These are phyloP conservation scores for Hemistola chrysoprasaria DNA, from an alignment of 2,888 invertebrate species.

Conservation along the genomic window DNA sequence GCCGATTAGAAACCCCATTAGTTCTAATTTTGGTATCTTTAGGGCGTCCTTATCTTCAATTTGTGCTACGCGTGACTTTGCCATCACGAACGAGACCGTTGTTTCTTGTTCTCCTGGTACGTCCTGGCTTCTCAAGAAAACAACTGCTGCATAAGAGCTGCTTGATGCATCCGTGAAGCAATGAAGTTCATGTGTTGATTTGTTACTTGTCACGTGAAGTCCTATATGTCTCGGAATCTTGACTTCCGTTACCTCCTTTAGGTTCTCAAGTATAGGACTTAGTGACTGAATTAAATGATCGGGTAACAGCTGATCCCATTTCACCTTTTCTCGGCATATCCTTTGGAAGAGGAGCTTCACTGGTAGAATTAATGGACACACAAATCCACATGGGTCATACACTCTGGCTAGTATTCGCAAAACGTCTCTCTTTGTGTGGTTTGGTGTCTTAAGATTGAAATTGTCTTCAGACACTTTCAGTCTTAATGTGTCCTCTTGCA, in stretches of 20 bases:
- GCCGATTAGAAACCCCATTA: conserved; percentile 16
- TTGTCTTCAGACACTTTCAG: not conserved
- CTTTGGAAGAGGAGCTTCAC: conserved; percentile 21
- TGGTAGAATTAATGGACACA: conserved; percentile 18
- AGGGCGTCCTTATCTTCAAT: conserved; percentile 8
- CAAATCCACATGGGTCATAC: conserved; percentile 24
- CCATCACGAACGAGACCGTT: conserved; percentile 1
- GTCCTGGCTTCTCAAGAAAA: conserved; percentile 1
- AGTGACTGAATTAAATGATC: not conserved
- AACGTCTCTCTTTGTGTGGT: conserved; percentile 16
- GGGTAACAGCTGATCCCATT: conserved; percentile 22
- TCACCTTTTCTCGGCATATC: conserved; percentile 13
- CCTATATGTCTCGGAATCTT: not conserved
- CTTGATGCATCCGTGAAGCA: conserved; percentile 5
- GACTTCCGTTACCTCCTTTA: not conserved
- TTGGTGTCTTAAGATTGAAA: too few species aligned
- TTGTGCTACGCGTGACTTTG: conserved; percentile 6
- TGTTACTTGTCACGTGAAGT: not conserved
- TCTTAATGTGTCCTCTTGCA: not conserved
- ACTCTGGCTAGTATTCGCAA: conserved; percentile 16
- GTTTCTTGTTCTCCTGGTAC: too few species aligned
- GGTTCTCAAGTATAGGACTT: too few species aligned
- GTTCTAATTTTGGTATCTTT: conserved; percentile 14
- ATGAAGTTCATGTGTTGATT: conserved; percentile 2
- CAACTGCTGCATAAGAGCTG: conserved; percentile 18